Base-by-base conservation (phyloP, 2,113 vertebrate genomes). In the Protobothrops mucrosquamatus region DNA sequence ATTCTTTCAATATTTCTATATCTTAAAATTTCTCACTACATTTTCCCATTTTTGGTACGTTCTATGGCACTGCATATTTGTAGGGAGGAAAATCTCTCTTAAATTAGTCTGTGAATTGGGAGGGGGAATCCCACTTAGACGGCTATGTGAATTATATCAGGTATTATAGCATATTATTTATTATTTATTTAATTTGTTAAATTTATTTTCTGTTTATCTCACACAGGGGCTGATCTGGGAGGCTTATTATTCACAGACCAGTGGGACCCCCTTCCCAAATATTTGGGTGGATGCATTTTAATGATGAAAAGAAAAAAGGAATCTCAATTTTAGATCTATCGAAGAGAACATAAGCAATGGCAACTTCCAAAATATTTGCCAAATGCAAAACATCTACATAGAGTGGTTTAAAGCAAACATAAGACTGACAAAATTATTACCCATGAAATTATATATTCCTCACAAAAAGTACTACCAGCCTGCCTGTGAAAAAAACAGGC, bases 301-400 rank as follows among this genome's bases (percentile, higher is more conserved):
- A 81, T 9, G 18, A 69, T 34, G 74, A 34, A 39, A 22, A 54
- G 86, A 52, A 87, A 29, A 87, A 54, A 52, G 14, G 14, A 89
- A 81, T 90, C 92, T 93, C 90, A 93, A 94, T 94, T 93, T 94
- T 95, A 94, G 89, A 90, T 89, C 93, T 61, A 46, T 94, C 94
- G 93, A 94, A 93, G 91, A 93, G 94, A 96, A 94, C 81, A 85
- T 93, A 96, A 96, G 95, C 55, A 0, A 96, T 96, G 94, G 18
- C 92, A 95, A 89, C 46, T 92, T 94, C 94, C 93, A 91, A 90
- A 95, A 93, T 90, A 93, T 69, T 96, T 95, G 95, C 93, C 93
- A 97, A 96, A 94, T 94, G 95, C 88, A 96, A 96, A 95, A 91
- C 91, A 96, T 88, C 55, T 87, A 94, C 0, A 4, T 64, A 94